Percentiles rank a stretch among this genome's conserved stretches.
Evolutionary conservation across 35 echinoderm and acorn worm genomes (phyloP).

Genomic region (Eucidaris tribuloides): DNA sequence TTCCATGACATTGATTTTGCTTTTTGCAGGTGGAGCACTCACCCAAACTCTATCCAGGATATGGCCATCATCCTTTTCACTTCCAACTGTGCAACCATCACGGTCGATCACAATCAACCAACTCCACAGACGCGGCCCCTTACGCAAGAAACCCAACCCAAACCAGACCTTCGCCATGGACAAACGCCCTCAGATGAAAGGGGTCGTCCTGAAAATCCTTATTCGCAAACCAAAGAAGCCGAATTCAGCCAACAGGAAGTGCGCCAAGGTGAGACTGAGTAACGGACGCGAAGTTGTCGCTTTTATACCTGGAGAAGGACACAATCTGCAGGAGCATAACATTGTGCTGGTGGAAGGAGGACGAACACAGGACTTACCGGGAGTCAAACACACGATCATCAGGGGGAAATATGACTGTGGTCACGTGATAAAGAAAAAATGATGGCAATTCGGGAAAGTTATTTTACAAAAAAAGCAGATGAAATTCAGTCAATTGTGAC

Average conservation of each 20-base stretch:
- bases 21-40: too few species aligned
- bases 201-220: slow-evolving; percentile 79
- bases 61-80: background rate
- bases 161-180: slow-evolving; percentile 79
- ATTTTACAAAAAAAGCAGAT: too few species aligned
- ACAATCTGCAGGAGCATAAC: slow-evolving; percentile 95
- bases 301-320: slow-evolving; percentile 90
- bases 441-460: too few species aligned
- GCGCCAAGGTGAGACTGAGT: slow-evolving; percentile 81
- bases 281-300: slow-evolving; percentile 92
- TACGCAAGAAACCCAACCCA: slow-evolving; percentile 65
- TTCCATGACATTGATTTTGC: too few species aligned
- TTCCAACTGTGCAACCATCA: slow-evolving; percentile 4
- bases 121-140: slow-evolving; percentile 74
- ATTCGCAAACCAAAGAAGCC: slow-evolving; percentile 97
- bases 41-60: too few species aligned
- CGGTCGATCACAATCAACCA: slow-evolving; percentile 64
- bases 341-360: slow-evolving; percentile 95
- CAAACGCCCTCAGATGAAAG: slow-evolving; percentile 87
- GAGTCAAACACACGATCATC: slow-evolving; percentile 93
- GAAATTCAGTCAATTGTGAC: too few species aligned
- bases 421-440: slow-evolving; percentile 92
- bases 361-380: slow-evolving; percentile 88
- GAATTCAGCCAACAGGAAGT: slow-evolving; percentile 93
- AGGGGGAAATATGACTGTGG: slow-evolving; percentile 98